These are phyloP conservation scores for Microcebus ravelobensis DNA, from an alignment of 2,113 vertebrate species.

Conservation along the genomic window DNA sequence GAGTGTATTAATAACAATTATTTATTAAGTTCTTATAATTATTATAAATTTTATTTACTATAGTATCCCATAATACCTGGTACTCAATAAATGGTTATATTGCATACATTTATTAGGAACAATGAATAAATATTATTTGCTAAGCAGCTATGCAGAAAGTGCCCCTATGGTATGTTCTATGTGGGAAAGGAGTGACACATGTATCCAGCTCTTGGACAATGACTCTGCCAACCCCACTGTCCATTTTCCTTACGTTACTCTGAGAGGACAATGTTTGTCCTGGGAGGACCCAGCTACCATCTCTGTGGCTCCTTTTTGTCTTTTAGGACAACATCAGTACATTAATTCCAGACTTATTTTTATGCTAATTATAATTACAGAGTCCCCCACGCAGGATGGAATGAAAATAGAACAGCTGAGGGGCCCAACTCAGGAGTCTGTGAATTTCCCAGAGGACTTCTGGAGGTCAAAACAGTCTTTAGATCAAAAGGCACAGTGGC, in stretches of 20 bases:
- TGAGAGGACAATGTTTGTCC: background rate
- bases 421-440: background rate
- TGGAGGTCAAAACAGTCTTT: background rate
- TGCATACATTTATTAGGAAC: background rate
- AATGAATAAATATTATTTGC: background rate
- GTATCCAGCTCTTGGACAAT: background rate
- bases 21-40: background rate
- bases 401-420: conserved; percentile 12
- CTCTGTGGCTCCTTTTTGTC: background rate
- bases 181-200: background rate
- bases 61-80: background rate
- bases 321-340: background rate
- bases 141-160: background rate
- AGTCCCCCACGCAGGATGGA: background rate
- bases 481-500: background rate
- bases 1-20: background rate
- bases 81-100: background rate
- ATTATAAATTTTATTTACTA: background rate
- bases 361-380: background rate
- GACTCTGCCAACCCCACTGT: background rate
- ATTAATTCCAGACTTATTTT: background rate
- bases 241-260: background rate
- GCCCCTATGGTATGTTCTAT: background rate
- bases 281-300: background rate
- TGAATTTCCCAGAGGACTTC: conserved; percentile 33